Evolutionary conservation across 2,888 invertebrate genomes (phyloP), one percentile per base, ranked within the genome.

Genomic region (Hanleya hanleyi): DNA sequence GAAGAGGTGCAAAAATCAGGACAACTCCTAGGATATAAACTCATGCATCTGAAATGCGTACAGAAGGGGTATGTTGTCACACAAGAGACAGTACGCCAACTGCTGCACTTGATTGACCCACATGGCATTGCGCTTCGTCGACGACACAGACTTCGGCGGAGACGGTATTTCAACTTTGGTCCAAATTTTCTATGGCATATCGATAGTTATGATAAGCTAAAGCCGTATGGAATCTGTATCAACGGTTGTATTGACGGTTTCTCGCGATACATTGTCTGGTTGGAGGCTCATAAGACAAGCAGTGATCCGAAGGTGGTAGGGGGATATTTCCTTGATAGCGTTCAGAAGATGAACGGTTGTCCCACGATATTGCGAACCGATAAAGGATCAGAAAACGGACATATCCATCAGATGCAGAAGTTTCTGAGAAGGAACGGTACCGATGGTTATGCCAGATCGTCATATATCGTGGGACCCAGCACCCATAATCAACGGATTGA

Each of bases 231-330:
- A 71, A 70, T 37, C 71, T 77, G 18, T 70, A 78, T 69, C 74
- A 73, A 1, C 78, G 70, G 26, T 74, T 78, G 75, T 41, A 78
- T 78, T 29, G 74, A 78, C 67, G 78, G 77, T 1, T 78, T 75
- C 36, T 78, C 78, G 7, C 35, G 71, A 36, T 7, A 78, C 29
- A 65, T 78, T 35, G 66, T 78, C 22, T 78, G 78, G 74, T 29
- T 78, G 47, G 64, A 78, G 33, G 75, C 66, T 32, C 68, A 70
- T 32, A 29, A n/a, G 9, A 78, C 78, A 15, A 79, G 47, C 65
- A 78, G 66, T 51, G 57, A 78, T 47, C 78, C 74, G 15, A 36
- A 32, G 22, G 68, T 78, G 9, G 49, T 69, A 6, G 57, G 29
- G 7, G 69, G 69, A 18, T 69, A 69, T 62, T 69, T 36, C 26